Percentiles rank a stretch among this genome's conserved stretches.
phyloP scores from a whole-genome alignment of 2,888 invertebrate species.

The Atrina japonica region DNA sequence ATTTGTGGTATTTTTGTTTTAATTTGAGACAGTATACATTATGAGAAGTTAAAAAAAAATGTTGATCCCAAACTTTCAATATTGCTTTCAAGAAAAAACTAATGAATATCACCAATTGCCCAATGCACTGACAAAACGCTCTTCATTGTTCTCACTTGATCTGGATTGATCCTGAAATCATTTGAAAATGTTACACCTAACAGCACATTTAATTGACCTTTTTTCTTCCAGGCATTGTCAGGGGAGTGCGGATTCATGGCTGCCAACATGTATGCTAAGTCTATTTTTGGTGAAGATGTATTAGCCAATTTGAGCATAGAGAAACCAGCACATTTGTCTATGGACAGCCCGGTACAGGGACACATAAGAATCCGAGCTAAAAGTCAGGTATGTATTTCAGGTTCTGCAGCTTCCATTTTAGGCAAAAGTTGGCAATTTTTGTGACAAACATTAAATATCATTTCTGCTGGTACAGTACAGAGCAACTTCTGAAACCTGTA shows the following conservation, averaged over 20 bases:
- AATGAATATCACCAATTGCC: no score
- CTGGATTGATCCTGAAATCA: no score
- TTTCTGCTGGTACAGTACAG: background rate
- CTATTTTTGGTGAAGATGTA: slow-evolving; percentile 97
- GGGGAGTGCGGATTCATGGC: slow-evolving; percentile 99
- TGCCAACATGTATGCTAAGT: slow-evolving; percentile 99
- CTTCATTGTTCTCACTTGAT: no score
- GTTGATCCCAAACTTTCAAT: no score
- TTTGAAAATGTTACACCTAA: no score
- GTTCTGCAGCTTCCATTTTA: no score
- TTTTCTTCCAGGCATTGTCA: slow-evolving; percentile 89
- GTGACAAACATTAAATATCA: background rate
- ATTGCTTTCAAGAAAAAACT: no score
- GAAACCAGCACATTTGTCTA: slow-evolving; percentile 83
- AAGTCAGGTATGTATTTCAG: slow-evolving; percentile 93
- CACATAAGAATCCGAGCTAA: slow-evolving; percentile 99
- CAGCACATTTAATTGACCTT: no score
- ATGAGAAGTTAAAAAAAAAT: no score
- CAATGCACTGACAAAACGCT: no score
- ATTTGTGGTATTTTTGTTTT: no score
- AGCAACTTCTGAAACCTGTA: background rate
- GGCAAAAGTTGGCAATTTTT: background rate
- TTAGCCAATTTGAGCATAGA: slow-evolving; percentile 99
- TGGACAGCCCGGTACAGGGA: slow-evolving; percentile 93
- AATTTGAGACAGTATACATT: no score